phyloP scores from a whole-genome alignment of 1,140 invertebrate genomes.

The Euwallacea similis region DNA sequence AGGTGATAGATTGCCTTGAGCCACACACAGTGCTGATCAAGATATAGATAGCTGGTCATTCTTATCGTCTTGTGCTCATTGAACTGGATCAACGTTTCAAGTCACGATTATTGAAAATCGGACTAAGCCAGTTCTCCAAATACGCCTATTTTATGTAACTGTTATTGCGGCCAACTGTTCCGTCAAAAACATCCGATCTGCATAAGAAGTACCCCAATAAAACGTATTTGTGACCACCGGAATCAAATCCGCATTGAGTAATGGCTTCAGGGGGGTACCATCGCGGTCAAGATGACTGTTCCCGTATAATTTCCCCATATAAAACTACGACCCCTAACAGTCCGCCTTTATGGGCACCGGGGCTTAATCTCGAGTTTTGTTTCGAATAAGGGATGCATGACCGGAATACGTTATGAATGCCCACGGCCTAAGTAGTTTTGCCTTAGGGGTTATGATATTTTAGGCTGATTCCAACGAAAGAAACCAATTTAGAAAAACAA shows the following conservation, averaged over 20 bases:
- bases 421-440: not conserved
- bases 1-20: too few species aligned
- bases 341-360: constrained; percentile 25
- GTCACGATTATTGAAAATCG: too few species aligned
- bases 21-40: too few species aligned
- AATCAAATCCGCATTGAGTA: constrained; percentile 44
- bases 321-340: constrained; percentile 31
- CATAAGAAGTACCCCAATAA: constrained; percentile 42
- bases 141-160: constrained; percentile 22
- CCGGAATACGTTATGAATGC: constrained; percentile 25
- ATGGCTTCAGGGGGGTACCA: constrained; percentile 30
- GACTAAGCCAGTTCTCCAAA: not conserved
- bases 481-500: constrained; percentile 3
- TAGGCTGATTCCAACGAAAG: not conserved
- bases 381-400: constrained; percentile 21
- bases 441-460: not conserved
- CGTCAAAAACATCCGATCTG: constrained; percentile 42
- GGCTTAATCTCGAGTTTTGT: constrained; percentile 30
- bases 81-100: too few species aligned
- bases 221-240: constrained; percentile 42
- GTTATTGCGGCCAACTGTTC: constrained; percentile 41
- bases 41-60: too few species aligned
- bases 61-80: too few species aligned
- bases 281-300: constrained; percentile 38
- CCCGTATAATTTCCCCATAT: constrained; percentile 35